Conservation (phyloP, 2,888 invertebrate genomes). For the Melolontha melolontha region DNA sequence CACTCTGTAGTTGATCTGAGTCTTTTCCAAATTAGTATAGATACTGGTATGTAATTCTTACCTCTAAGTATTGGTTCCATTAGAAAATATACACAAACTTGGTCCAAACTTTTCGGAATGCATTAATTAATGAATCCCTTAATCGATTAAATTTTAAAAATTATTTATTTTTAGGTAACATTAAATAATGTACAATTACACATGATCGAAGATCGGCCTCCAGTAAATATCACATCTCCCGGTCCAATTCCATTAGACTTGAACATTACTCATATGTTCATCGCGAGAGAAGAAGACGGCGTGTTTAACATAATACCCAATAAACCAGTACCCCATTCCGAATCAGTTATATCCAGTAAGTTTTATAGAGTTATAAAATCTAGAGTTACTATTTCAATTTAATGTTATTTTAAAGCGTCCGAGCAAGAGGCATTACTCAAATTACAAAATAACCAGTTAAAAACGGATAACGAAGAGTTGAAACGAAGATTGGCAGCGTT, state of each 20-base stretch:
- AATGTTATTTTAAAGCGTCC: slow-evolving; percentile 8
- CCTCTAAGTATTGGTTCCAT: no score
- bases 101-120: no score
- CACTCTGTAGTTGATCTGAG: no score
- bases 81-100: no score
- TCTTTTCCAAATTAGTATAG: no score
- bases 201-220: slow-evolving; percentile 86
- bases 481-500: slow-evolving; percentile 71
- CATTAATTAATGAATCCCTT: no score
- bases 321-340: slow-evolving; percentile 41
- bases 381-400: slow-evolving; percentile 15
- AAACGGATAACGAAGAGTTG: slow-evolving; percentile 74
- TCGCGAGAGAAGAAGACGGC: slow-evolving; percentile 80
- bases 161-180: slow-evolving; percentile 69
- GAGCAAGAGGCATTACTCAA: slow-evolving; percentile 57
- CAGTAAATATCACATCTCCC: slow-evolving; percentile 83
- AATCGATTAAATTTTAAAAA: no score
- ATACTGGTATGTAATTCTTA: no score
- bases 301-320: slow-evolving; percentile 79
- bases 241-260: slow-evolving; percentile 85
- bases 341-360: slow-evolving; percentile 49
- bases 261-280: slow-evolving; percentile 75
- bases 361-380: background rate
- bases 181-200: slow-evolving; percentile 82
- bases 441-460: slow-evolving; percentile 68